Percentiles rank a stretch among this genome's conserved stretches.
phyloP scores from a whole-genome alignment of 2,888 invertebrate species.

The Drosophila affinis region DNA sequence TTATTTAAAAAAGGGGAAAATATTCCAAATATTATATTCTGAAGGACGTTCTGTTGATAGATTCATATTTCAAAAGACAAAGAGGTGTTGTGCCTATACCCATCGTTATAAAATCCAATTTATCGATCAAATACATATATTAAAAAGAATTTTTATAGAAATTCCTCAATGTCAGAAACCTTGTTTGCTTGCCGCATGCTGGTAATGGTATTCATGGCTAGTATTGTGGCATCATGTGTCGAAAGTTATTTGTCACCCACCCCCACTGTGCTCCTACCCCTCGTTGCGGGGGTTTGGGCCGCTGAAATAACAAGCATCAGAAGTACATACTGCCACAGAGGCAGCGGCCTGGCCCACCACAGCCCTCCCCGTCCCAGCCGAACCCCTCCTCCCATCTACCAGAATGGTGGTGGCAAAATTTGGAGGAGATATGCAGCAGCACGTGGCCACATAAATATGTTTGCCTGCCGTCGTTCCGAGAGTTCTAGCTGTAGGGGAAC shows the following conservation, averaged over 20 bases:
- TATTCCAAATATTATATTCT: background rate
- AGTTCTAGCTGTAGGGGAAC: conserved; percentile 24
- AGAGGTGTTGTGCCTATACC: background rate
- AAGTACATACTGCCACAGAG: conserved; percentile 44
- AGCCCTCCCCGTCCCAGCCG: background rate
- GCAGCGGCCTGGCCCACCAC: background rate
- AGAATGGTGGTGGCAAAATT: conserved; percentile 62
- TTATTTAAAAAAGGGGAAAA: background rate
- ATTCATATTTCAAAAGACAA: background rate
- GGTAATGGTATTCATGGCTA: conserved; percentile 34
- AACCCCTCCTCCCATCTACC: conserved; percentile 15
- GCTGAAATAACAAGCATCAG: conserved; percentile 34
- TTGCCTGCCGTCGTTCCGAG: conserved; percentile 51
- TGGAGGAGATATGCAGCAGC: conserved; percentile 65
- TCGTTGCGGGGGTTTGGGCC: conserved; percentile 15
- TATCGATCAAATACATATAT: background rate
- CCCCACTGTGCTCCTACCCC: background rate
- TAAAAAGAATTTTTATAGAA: background rate
- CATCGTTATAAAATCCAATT: background rate
- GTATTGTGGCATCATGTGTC: conserved; percentile 59
- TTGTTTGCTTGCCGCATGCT: background rate
- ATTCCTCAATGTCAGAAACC: conserved; percentile 1
- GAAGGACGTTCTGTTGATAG: background rate
- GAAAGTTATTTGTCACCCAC: conserved; percentile 62
- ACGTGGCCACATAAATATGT: conserved; percentile 71